Evolutionary conservation across 2,113 vertebrate genomes (phyloP), one percentile per base, ranked within the genome.

Genomic region (Labeo rohita): DNA sequence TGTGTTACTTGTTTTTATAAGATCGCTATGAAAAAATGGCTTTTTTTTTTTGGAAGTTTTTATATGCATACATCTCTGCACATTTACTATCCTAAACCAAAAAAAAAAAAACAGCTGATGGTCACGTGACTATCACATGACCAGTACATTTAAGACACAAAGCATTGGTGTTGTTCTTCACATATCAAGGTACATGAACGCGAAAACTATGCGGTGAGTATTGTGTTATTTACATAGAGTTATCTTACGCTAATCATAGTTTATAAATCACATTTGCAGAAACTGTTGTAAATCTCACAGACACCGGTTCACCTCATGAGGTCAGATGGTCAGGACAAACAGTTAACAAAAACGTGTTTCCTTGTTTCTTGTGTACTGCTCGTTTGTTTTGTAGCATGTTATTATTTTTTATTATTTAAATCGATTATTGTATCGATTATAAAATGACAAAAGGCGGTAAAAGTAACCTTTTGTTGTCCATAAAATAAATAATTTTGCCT

Each of bases 181-280:
- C 12, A 49, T 28, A 79, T 66, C 28, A 16, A 8, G 1, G 28
- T 72, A 50, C 45, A 13, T 8, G 11, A 50, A 34, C 23, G 8
- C 21, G n/a, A 47, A 66, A 23, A 80, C 9, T 52, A 87, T 87
- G 86, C 2, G 82, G 86, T 87, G 83, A 50, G 86, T 59, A 3
- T 3, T 61, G 45, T 23, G 7, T 54, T 47, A 2, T 81, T 81
- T 21, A 34, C 45, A 16, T 3, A 9, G n/a, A 6, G 39, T 49
- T 82, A 66, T 80, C 11, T 39, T 80, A 8, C 21, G 6, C 18
- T 34, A 70, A 18, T 70, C 10, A 3, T 70, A 54, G 16, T 43
- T 73, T 28, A 56, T 9, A 59, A 3, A 15, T 63, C 3, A 8
- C 4, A 23, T 39, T 43, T 73, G 49, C 12, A 23, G 5, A 70